Evolutionary conservation across 2,797 vertebrate genomes (phyloP).

Genomic region (Enteromius radiatus): DNA sequence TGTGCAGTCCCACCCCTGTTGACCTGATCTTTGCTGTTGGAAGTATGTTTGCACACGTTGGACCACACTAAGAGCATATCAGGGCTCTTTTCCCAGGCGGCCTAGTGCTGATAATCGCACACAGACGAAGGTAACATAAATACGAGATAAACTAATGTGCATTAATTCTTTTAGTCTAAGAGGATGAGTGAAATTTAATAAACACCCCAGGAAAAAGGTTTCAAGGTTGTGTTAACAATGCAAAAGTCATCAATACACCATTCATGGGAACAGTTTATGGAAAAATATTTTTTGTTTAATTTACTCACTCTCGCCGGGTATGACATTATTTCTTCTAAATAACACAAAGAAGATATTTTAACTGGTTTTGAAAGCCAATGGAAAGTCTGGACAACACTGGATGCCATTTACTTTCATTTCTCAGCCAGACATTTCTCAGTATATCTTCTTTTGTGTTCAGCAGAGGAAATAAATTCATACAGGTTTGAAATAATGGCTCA

Average conservation of each 20-base stretch:
- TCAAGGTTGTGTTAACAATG: not conserved
- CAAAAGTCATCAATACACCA: not conserved
- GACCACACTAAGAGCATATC: conserved; percentile 6
- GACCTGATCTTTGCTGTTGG: conserved; percentile 47
- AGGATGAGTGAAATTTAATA: not conserved
- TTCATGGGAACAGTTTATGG: not conserved
- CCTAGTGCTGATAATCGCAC: not conserved
- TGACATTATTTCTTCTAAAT: not conserved
- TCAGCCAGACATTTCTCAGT: not conserved
- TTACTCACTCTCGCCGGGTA: not conserved
- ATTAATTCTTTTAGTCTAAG: not conserved
- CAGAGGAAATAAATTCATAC: not conserved
- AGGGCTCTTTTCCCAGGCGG: not conserved
- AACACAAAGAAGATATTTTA: not conserved
- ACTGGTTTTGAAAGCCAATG: not conserved
- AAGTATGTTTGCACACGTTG: not conserved
- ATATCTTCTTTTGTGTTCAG: not conserved
- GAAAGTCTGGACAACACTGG: not conserved
- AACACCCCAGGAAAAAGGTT: not conserved
- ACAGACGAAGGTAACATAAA: not conserved
- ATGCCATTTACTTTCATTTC: not conserved
- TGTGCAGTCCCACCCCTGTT: conserved; percentile 69
- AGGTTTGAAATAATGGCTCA: not conserved
- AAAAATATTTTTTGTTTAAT: not conserved
- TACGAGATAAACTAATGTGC: not conserved